phyloP scores from a whole-genome alignment of 2,113 vertebrate species.

The Campylomormyrus tamandua region DNA sequence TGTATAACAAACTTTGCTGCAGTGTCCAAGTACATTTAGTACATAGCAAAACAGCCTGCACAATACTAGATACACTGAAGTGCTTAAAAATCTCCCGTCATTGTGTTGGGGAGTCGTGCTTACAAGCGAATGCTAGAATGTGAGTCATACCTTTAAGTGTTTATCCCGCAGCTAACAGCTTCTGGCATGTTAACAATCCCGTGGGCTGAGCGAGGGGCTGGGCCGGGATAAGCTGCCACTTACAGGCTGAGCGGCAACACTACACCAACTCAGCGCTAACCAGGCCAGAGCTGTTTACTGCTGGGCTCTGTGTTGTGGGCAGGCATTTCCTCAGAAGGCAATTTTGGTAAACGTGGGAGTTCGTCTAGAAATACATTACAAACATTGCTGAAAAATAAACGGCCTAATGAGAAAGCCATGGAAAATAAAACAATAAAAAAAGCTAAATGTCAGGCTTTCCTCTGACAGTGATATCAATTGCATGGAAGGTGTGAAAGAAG shows the following conservation, averaged over 20 bases:
- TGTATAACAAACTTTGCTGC: background rate
- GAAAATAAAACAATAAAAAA: background rate
- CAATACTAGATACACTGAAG: background rate
- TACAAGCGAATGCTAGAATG: background rate
- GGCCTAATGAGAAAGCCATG: background rate
- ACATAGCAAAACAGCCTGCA: background rate
- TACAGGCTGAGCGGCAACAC: background rate
- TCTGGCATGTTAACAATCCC: background rate
- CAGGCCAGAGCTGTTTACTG: background rate
- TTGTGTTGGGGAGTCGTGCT: constrained; percentile 1
- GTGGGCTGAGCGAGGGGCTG: background rate
- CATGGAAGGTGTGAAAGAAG: background rate
- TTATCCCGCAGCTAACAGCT: background rate
- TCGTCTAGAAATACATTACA: background rate
- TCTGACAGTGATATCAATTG: background rate
- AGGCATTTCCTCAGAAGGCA: background rate
- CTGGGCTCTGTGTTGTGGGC: background rate
- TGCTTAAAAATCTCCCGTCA: background rate
- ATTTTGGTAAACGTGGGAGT: background rate
- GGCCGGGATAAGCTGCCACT: background rate
- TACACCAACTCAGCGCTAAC: background rate
- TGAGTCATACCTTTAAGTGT: constrained; percentile 11
- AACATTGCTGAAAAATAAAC: background rate
- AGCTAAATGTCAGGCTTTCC: background rate
- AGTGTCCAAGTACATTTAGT: background rate